Evolutionary conservation across 2,888 invertebrate genomes (phyloP).

Genomic region (Drosophila buzzatii): DNA sequence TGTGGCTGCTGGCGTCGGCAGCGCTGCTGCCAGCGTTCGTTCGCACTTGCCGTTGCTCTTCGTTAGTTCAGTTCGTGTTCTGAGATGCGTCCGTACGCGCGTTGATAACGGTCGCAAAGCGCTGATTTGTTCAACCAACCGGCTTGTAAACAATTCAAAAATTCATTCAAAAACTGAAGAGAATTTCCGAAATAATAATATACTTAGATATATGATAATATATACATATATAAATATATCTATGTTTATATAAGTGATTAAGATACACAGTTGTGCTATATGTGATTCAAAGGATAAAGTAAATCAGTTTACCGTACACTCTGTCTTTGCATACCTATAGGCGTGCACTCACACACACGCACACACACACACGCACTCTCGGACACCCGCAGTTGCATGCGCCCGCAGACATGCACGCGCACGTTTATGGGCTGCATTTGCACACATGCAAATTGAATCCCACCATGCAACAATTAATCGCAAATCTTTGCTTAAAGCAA

Average conservation of each 20-base stretch:
- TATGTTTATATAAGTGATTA: background rate
- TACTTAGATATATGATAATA: background rate
- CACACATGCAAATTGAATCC: slow-evolving; percentile 68
- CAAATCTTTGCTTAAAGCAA: slow-evolving; percentile 79
- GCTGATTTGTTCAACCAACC: slow-evolving; percentile 38
- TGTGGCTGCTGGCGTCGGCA: slow-evolving; percentile 45
- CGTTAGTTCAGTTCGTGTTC: slow-evolving; percentile 82
- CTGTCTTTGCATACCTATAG: slow-evolving; percentile 52
- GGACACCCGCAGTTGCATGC: slow-evolving; percentile 11
- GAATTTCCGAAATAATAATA: background rate
- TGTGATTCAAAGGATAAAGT: slow-evolving; percentile 3
- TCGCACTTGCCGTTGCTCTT: slow-evolving; percentile 43
- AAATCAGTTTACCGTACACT: slow-evolving; percentile 9
- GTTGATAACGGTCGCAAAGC: slow-evolving; percentile 63
- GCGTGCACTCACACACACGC: slow-evolving; percentile 43
- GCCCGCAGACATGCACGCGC: slow-evolving; percentile 11
- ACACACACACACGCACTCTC: slow-evolving; percentile 16
- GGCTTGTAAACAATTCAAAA: slow-evolving; percentile 48
- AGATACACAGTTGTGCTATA: slow-evolving; percentile 7
- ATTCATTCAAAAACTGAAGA: slow-evolving; percentile 10
- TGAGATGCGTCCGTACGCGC: slow-evolving; percentile 83
- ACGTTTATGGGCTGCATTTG: slow-evolving; percentile 13
- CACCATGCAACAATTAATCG: slow-evolving; percentile 82
- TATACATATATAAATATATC: background rate
- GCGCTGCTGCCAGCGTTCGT: slow-evolving; percentile 47